Evolutionary conservation across 2,113 vertebrate species (phyloP).

Genomic region (Austrofundulus limnaeus): DNA sequence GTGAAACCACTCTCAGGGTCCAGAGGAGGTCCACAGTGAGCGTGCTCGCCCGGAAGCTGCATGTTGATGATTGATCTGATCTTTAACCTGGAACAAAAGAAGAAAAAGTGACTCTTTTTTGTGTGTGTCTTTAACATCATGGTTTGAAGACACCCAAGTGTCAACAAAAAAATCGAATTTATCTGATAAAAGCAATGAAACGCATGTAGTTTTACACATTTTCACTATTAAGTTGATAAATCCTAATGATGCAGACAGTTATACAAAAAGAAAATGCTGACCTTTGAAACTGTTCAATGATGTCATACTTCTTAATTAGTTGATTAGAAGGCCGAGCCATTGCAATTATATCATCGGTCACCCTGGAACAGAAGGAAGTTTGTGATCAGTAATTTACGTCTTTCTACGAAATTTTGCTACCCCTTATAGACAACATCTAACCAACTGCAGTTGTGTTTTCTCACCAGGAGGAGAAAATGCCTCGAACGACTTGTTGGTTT

Average conservation of each 20-base stretch:
- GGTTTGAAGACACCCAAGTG: not conserved
- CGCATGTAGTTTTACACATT: not conserved
- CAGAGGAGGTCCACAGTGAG: slow-evolving; percentile 79
- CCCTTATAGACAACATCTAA: not conserved
- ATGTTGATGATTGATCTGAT: slow-evolving; percentile 83
- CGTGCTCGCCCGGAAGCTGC: slow-evolving; percentile 82
- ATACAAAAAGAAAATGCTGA: slow-evolving; percentile 29
- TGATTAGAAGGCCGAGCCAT: slow-evolving; percentile 80
- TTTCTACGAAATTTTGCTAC: not conserved
- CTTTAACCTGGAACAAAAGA: slow-evolving; percentile 69
- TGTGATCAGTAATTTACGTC: not conserved
- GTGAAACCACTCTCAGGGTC: slow-evolving; percentile 81
- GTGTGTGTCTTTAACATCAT: not conserved
- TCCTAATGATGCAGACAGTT: not conserved
- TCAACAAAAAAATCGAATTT: not conserved
- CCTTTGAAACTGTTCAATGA: slow-evolving; percentile 82
- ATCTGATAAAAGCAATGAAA: not conserved
- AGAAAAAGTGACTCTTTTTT: not conserved
- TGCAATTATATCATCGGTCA: slow-evolving; percentile 82
- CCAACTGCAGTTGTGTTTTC: not conserved
- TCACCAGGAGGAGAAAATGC: slow-evolving; percentile 83
- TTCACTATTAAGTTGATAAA: not conserved
- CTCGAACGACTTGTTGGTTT: slow-evolving; percentile 79
- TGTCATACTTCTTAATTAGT: slow-evolving; percentile 78
- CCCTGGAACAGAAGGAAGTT: slow-evolving; percentile 59